Base-by-base conservation (phyloP, 2,797 vertebrate species). In the Molossus alvarezi region DNA sequence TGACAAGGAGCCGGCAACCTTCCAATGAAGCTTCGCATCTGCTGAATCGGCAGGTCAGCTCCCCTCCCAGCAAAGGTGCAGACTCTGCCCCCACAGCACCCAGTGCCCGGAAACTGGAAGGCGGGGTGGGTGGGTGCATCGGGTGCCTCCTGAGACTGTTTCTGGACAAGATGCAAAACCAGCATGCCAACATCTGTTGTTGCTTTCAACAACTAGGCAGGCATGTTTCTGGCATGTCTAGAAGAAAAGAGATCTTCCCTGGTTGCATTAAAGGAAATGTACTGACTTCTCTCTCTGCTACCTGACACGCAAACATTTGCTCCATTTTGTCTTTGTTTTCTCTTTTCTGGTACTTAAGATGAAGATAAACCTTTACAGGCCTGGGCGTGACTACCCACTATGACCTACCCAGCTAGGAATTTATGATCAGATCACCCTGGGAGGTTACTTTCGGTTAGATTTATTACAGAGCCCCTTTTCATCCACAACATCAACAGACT, bases 81-180 rank as follows among this genome's bases (percentile, higher is more conserved):
- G 48, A 62, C 0, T 0, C 15, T 3, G 57, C 33, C 65, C 69
- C 51, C 25, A 57, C 15, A 55, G 57, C 57, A 20, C 83, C 62
- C 25, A 4, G 72, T 33, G 45, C 84, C 25, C 20, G 0, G 72
- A 58, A 55, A 51, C 21, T 0, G 51, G 89, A 67, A 45, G 9
- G 14, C 0, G 37, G 41, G 15, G 48, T 45, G 45, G 62, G 9
- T 7, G 3, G 13, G n/a, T 9, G 5, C 25, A 9, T 2, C 0
- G 3, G 57, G 21, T 3, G 4, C 87, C 85, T 72, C 21, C 67
- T 2, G 75, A 82, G 79, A 82, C 11, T 1, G 13, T 25, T 37
- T 53, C 83, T 62, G 64, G 64, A n/a, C 65, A 60, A 64, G 14
- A 88, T 21, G 37, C 37, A 41, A 60, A 76, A 9, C 17, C 41